Evolutionary conservation across 2,888 invertebrate genomes (phyloP).

Genomic region (Archips xylosteana): DNA sequence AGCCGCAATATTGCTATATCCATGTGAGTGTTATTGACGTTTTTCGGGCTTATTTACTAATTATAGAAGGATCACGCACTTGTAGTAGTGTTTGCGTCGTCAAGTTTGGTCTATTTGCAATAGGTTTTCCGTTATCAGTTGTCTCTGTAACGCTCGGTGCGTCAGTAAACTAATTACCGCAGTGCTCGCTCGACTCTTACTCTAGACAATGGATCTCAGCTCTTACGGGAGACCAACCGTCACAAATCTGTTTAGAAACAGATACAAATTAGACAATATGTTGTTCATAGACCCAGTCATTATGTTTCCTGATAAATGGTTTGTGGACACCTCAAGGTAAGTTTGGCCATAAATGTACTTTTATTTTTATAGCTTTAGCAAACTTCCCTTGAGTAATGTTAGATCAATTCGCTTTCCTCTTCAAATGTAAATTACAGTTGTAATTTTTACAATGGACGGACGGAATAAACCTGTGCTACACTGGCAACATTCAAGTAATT

Average conservation of each 20-base stretch:
- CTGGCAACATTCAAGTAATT: not conserved
- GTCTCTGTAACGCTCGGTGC: constrained; percentile 41
- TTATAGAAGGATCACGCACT: constrained; percentile 63
- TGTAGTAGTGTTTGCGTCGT: constrained; percentile 53
- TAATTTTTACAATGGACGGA: too few species aligned
- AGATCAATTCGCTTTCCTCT: not conserved
- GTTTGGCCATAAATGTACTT: not conserved
- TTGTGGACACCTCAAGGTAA: constrained; percentile 22
- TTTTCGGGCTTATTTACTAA: constrained; percentile 66
- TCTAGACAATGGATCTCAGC: constrained; percentile 45
- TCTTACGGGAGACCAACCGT: constrained; percentile 46
- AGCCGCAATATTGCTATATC: constrained; percentile 80
- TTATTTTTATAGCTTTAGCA: not conserved
- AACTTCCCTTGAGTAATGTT: not conserved
- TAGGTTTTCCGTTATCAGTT: constrained; percentile 45
- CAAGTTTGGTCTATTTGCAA: constrained; percentile 57
- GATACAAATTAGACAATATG: constrained; percentile 31
- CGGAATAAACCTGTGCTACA: not conserved
- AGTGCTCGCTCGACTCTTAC: constrained; percentile 26
- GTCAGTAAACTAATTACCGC: constrained; percentile 22
- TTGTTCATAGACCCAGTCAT: constrained; percentile 28
- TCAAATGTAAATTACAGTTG: too few species aligned
- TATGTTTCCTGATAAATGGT: constrained; percentile 25
- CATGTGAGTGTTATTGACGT: constrained; percentile 70
- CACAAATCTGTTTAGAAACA: constrained; percentile 32